Conservation (phyloP, 2,888 invertebrate genomes). For the Drosophila crucigera region DNA sequence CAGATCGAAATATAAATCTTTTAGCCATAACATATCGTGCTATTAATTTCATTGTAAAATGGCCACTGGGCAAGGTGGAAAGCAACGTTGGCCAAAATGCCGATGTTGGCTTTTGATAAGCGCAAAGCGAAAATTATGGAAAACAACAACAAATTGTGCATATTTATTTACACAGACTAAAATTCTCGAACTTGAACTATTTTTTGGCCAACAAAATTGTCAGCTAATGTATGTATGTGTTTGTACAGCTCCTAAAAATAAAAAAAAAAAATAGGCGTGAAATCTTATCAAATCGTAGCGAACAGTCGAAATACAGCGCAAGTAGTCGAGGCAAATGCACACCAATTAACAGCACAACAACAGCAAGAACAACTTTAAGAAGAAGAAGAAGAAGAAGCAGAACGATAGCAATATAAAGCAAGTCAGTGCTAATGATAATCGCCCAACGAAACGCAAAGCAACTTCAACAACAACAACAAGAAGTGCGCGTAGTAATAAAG, state of each 20-base stretch:
- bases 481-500: conserved; percentile 49
- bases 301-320: conserved; percentile 24
- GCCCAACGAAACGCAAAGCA: conserved; percentile 49
- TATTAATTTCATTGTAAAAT: conserved; percentile 64
- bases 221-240: neutral
- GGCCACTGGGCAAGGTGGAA: conserved; percentile 44
- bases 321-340: conserved; percentile 43
- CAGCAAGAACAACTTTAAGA: conserved; percentile 24
- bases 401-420: conserved; percentile 18
- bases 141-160: neutral
- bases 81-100: conserved; percentile 18
- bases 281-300: conserved; percentile 49
- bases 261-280: conserved; percentile 30
- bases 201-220: neutral
- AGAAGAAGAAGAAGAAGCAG: conserved; percentile 1
- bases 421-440: conserved; percentile 62
- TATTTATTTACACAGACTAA: neutral
- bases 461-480: conserved; percentile 23
- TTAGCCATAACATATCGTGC: conserved; percentile 56
- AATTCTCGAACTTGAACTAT: neutral
- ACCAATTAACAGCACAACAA: conserved; percentile 52
- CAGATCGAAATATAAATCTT: conserved; percentile 74
- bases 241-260: conserved; percentile 27
- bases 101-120: conserved; percentile 44
- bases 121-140: neutral